These are phyloP conservation scores for Ladona fulva DNA, from an alignment of 1,140 invertebrate species.

Conservation along the genomic window DNA sequence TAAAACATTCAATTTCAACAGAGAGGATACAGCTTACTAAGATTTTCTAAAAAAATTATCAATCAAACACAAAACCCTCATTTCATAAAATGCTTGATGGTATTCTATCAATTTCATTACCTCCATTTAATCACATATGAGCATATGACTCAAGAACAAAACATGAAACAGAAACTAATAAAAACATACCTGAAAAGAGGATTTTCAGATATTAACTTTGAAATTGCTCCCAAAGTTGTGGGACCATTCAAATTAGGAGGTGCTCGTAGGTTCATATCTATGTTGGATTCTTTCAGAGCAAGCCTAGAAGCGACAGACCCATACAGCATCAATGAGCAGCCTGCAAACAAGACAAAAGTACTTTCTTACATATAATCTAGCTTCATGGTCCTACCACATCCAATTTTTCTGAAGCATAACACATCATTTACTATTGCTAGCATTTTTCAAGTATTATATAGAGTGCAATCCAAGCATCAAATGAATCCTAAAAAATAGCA, in stretches of 20 bases:
- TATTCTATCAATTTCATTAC: no score
- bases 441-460: not conserved
- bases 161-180: not conserved
- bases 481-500: not conserved
- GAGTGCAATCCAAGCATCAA: not conserved
- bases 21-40: not conserved
- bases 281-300: conserved; percentile 2
- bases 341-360: not conserved
- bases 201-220: not conserved
- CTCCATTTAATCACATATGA: not conserved
- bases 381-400: not conserved
- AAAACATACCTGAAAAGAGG: not conserved
- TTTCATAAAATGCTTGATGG: no score
- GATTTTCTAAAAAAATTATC: no score
- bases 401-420: not conserved
- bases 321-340: not conserved
- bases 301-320: not conserved
- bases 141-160: not conserved
- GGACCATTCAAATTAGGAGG: not conserved
- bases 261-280: not conserved
- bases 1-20: not conserved
- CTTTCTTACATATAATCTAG: not conserved
- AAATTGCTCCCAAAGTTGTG: not conserved
- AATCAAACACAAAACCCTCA: no score
- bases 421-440: not conserved